Base-by-base conservation (phyloP, 2,113 vertebrate species). In the Toxotes chatareus region DNA sequence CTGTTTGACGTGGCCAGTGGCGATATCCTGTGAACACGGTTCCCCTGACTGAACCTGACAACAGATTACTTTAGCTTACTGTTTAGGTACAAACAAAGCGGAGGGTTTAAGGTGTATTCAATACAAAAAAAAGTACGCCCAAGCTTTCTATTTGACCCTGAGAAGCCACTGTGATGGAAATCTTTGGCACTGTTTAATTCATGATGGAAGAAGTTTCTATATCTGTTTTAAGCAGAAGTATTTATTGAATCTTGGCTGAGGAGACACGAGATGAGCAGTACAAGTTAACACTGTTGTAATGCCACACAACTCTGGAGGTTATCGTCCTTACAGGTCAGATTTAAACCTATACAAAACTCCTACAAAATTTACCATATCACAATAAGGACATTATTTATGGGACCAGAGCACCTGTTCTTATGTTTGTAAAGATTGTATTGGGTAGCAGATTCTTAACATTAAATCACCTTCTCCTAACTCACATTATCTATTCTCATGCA, bases 71-170 rank as follows among this genome's bases (percentile, higher is more conserved):
- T 4, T 12, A 4, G 3, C n/a, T 9, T 31, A 14, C 55, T 92
- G 88, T 93, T 88, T 91, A 32, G 21, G 27, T 80, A 53, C 51
- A 90, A 91, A 91, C 92, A 92, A 31, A 73, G 23, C 7, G 5
- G 74, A 55, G 59, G 74, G 38, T 80, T 91, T 79, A 85, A 66
- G 21, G 19, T 89, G 86, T 88, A n/a, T 84, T 64, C 57, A 76
- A 17, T n/a, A 86, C 86, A 88, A 11, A 79, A 62, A 63, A 38
- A 47, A 17, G 34, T 16, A 4, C 9, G 0, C 17, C 11, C 12
- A 44, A 4, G 40, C 27, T 62, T 77, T 59, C 3, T 11, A 4
- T 76, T 69, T 80, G 53, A 84, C 73, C 69, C 40, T 65, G 36
- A 68, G 9, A 47, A 12, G 27, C 46, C 61, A 6, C 36, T 31